Evolutionary conservation across 2,113 vertebrate species (phyloP), one percentile per base, ranked within the genome.

Genomic region (Apodemus sylvaticus): DNA sequence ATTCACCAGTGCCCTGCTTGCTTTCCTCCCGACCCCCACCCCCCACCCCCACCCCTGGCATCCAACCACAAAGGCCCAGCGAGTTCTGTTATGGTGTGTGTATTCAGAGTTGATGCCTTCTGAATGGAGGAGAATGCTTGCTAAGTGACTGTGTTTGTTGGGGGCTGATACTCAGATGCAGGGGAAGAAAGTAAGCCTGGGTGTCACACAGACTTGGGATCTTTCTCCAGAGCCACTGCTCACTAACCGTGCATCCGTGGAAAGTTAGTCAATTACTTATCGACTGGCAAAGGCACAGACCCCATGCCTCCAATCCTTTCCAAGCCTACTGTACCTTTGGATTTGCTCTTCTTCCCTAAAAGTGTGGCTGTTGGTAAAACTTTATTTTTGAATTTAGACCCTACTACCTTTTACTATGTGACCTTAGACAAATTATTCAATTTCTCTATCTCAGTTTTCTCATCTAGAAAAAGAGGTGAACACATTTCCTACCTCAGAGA

Each of bases 211-310:
- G 64, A 66, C 60, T 88, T 79, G 16, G 22, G 82, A 66, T 94
- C 45, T 77, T 91, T 62, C 11, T 73, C 24, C 22, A 81, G 26
- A 42, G 36, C 45, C 22, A 11, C 58, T 89, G 24, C 82, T 93
- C 45, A 76, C 39, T 91, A 92, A 73, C 10, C 78, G 62, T n/a
- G 10, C 17, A 73, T 48, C 62, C 29, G 20, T 39, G 16, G 68
- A 51, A 45, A 87, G 86, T 87, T 68, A 64, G 60, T 83, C 85
- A 87, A 93, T 31, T 55, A 14, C 86, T 74, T 64, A 86, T 87
- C 34, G 55, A 55, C 19, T 55, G 10, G 6, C 34, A 13, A n/a
- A 36, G 77, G 55, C 36, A 26, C 3, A 8, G 58, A 16, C 55
- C 7, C 76, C 64, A 74, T 29, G 55, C 14, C 20, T 53, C 1